These are phyloP conservation scores for Gasterosteus nipponicus DNA, from an alignment of 2,113 vertebrate genomes.

Conservation along the genomic window DNA sequence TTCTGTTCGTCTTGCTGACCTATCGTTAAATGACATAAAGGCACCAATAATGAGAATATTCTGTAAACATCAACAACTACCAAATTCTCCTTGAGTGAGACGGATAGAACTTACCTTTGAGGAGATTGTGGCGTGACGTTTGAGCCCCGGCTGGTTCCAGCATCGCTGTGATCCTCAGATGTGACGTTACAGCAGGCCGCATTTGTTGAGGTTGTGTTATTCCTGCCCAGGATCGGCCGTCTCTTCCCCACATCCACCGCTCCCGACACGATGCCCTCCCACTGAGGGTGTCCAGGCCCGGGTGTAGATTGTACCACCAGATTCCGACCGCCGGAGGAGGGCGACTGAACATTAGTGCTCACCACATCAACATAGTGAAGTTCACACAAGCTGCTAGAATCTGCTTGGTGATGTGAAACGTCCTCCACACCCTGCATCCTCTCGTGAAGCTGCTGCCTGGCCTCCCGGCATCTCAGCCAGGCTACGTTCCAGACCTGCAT, in stretches of 20 bases:
- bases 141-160: conserved; percentile 38
- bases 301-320: conserved; percentile 70
- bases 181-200: conserved; percentile 36
- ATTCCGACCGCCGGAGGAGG: conserved; percentile 39
- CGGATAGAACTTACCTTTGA: conserved; percentile 48
- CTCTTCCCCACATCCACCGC: conserved; percentile 59
- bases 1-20: conserved; percentile 53
- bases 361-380: conserved; percentile 62
- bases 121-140: conserved; percentile 53
- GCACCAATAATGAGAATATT: background rate
- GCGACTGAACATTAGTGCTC: conserved; percentile 62
- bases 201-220: conserved; percentile 20
- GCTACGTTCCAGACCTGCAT: conserved; percentile 84
- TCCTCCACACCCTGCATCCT: conserved; percentile 74
- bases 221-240: conserved; percentile 31
- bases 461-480: conserved; percentile 80
- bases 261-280: conserved; percentile 59
- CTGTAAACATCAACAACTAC: background rate
- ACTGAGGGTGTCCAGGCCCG: conserved; percentile 57
- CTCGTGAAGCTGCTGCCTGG: conserved; percentile 80
- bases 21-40: conserved; percentile 26
- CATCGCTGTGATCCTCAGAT: conserved; percentile 48
- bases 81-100: background rate
- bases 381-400: conserved; percentile 46
- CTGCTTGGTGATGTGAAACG: conserved; percentile 22